A percentile compares a stretch with the other conserved stretches of the same genome.
Evolutionary conservation across 2,888 invertebrate genomes (phyloP).

Genomic region (Meghimatium bilineatum): DNA sequence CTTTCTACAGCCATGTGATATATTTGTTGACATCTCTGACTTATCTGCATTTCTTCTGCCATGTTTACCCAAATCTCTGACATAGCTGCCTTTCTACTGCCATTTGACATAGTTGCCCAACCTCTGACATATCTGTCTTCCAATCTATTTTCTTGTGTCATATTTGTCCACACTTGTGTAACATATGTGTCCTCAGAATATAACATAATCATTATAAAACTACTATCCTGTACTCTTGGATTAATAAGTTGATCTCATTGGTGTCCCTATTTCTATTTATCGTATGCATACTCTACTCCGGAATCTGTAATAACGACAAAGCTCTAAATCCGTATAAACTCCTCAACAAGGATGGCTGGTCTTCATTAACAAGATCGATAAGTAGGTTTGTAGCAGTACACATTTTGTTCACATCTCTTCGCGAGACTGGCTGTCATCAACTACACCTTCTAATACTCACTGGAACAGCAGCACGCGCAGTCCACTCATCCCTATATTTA

Average conservation of each 20-base stretch:
- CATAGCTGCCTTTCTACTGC: no score
- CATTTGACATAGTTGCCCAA: no score
- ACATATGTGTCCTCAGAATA: no score
- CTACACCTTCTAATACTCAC: background rate
- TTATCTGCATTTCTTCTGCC: no score
- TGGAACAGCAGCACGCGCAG: background rate
- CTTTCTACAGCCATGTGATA: no score
- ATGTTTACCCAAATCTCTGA: no score
- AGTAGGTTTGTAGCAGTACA: background rate
- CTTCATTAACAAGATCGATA: constrained; percentile 12
- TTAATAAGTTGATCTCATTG: background rate
- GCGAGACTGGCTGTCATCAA: constrained; percentile 1
- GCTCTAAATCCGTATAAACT: background rate
- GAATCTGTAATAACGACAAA: background rate
- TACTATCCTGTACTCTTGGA: no score
- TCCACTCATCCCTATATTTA: background rate
- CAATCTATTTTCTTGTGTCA: no score
- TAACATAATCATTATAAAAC: no score
- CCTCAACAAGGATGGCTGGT: background rate
- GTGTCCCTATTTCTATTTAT: background rate
- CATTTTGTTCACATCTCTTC: background rate
- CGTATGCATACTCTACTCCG: background rate
- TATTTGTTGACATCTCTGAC: no score
- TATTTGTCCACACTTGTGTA: no score
- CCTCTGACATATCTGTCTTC: no score